These are phyloP conservation scores for Emydocephalus ijimae DNA, from an alignment of 2,113 vertebrate species.

Conservation along the genomic window DNA sequence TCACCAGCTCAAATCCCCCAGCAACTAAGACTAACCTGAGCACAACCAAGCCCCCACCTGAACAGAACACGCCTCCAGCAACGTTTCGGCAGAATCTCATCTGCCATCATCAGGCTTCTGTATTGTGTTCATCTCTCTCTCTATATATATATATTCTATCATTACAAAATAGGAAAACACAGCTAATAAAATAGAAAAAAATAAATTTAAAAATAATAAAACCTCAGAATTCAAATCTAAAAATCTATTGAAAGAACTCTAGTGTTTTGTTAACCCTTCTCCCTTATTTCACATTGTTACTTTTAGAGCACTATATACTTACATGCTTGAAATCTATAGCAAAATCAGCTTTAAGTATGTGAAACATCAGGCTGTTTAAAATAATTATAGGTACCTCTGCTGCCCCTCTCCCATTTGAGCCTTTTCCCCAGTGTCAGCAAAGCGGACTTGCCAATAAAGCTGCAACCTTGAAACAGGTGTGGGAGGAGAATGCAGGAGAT, in stretches of 20 bases:
- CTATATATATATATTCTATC: background rate
- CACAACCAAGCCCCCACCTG: too few relatives aligned
- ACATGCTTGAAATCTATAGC: background rate
- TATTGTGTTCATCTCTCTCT: too few relatives aligned
- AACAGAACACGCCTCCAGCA: too few relatives aligned
- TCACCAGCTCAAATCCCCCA: too few relatives aligned
- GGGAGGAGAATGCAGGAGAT: background rate
- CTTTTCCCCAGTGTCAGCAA: background rate
- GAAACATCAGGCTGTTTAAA: background rate
- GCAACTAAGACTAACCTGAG: too few relatives aligned
- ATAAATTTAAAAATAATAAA: background rate
- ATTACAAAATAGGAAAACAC: background rate
- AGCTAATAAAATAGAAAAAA: background rate
- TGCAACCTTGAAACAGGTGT: background rate
- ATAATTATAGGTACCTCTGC: too few relatives aligned
- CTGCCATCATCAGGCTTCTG: too few relatives aligned
- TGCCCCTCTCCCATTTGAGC: too few relatives aligned
- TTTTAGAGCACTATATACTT: accelerated
- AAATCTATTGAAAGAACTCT: background rate
- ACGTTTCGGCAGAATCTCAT: too few relatives aligned
- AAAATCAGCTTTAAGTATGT: background rate
- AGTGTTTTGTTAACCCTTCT: background rate
- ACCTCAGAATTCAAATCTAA: background rate
- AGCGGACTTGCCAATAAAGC: background rate
- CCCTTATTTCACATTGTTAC: background rate